phyloP scores from a whole-genome alignment of 2,888 invertebrate species.

The Atethmia centrago region DNA sequence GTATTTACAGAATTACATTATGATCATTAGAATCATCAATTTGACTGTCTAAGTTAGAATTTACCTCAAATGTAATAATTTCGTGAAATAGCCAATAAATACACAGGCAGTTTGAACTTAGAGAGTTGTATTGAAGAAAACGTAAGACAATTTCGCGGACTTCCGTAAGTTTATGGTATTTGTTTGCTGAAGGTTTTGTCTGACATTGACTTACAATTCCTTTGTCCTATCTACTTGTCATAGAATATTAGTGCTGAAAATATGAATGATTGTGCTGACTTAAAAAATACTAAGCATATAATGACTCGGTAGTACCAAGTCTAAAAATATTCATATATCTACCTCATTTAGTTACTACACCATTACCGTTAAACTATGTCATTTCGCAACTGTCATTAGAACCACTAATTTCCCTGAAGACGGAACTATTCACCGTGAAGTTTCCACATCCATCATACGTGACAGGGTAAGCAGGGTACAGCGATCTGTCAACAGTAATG shows the following conservation, averaged over 20 bases:
- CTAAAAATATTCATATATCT: background rate
- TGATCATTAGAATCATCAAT: too few relatives aligned
- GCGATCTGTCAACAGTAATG: constrained; percentile 79
- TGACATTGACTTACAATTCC: background rate
- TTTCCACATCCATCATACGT: constrained; percentile 75
- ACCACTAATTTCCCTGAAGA: constrained; percentile 40
- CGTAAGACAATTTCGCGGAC: too few relatives aligned
- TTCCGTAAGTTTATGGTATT: too few relatives aligned
- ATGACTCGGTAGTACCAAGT: background rate
- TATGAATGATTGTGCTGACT: background rate
- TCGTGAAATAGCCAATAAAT: too few relatives aligned
- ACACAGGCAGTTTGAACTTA: too few relatives aligned
- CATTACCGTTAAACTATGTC: background rate
- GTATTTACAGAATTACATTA: too few relatives aligned
- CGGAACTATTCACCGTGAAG: constrained; percentile 51
- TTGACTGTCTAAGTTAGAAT: too few relatives aligned
- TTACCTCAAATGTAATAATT: too few relatives aligned
- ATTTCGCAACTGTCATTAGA: constrained; percentile 46
- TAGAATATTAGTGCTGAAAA: background rate
- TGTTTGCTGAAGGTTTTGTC: background rate
- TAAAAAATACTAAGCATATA: background rate
- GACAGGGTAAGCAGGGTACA: constrained; percentile 61
- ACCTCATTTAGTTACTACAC: background rate
- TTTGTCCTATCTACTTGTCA: background rate
- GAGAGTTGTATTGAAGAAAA: too few relatives aligned